These are phyloP conservation scores for Scytalopus superciliaris DNA, from an alignment of 2,113 vertebrate genomes.

Conservation along the genomic window DNA sequence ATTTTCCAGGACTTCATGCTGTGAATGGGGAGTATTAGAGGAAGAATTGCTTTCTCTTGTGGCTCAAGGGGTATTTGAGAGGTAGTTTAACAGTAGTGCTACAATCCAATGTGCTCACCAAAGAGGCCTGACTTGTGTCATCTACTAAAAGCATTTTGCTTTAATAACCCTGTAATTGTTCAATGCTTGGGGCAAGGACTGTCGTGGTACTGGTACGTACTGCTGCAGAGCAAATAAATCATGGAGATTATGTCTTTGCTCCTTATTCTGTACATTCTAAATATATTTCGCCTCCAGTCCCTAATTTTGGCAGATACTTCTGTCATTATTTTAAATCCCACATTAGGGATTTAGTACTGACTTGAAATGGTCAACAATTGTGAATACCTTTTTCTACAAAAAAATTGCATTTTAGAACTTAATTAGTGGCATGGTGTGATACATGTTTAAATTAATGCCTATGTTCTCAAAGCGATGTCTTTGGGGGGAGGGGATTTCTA, in stretches of 20 bases:
- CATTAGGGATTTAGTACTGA: not conserved
- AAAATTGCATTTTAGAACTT: not conserved
- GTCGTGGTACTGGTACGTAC: not conserved
- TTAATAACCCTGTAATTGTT: slow-evolving; percentile 18
- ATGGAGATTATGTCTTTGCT: not conserved
- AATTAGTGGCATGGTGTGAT: not conserved
- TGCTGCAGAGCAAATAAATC: slow-evolving; percentile 18
- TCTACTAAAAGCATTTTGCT: not conserved
- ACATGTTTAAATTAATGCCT: not conserved
- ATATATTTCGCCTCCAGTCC: not conserved
- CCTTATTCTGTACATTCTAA: not conserved
- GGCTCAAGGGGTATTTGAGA: not conserved
- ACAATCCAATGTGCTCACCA: not conserved
- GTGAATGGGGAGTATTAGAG: not conserved
- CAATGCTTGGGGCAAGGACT: slow-evolving; percentile 1
- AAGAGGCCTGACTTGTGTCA: not conserved
- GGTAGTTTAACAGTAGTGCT: not conserved
- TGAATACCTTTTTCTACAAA: not conserved
- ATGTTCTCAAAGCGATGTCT: not conserved
- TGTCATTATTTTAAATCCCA: not conserved
- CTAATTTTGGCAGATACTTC: not conserved
- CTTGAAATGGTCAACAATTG: not conserved
- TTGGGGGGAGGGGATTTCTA: not conserved
- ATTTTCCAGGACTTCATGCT: not conserved
- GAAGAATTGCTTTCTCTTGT: not conserved